These are phyloP conservation scores for Chroicocephalus ridibundus DNA, from an alignment of 2,113 vertebrate species.

Conservation along the genomic window DNA sequence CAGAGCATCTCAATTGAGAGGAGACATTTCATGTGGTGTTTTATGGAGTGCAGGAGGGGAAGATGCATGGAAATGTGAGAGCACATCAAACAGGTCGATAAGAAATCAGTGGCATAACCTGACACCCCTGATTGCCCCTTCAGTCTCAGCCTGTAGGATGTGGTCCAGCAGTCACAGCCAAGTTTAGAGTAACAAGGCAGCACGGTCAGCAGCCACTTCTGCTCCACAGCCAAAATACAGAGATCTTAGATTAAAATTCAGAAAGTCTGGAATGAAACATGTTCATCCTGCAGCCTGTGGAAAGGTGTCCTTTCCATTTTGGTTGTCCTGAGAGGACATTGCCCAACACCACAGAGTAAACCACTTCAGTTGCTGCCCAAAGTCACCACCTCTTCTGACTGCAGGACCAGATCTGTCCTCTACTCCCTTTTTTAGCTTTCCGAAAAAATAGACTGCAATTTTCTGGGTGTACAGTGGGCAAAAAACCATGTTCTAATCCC, in stretches of 20 bases:
- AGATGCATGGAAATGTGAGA: slow-evolving; percentile 38
- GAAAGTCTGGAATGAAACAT: fast-evolving
- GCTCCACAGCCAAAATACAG: not conserved
- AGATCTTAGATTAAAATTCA: not conserved
- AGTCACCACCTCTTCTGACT: not conserved
- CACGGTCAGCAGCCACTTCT: not conserved
- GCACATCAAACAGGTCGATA: not conserved
- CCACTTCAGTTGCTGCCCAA: not conserved
- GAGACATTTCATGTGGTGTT: not conserved
- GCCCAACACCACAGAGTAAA: not conserved
- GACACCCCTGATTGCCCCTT: not conserved
- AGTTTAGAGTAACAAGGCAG: not conserved
- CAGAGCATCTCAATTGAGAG: slow-evolving; percentile 29
- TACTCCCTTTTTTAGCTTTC: not conserved
- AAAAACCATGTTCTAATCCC: not conserved
- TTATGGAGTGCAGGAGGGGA: slow-evolving; percentile 53
- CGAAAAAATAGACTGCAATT: not conserved
- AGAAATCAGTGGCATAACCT: slow-evolving; percentile 3
- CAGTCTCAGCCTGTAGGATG: not conserved
- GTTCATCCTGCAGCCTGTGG: not conserved
- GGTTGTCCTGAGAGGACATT: not conserved
- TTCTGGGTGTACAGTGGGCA: not conserved
- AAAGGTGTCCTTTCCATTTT: not conserved
- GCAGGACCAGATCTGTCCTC: not conserved
- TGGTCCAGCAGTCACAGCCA: not conserved